These are phyloP conservation scores for Cerceris ruficornis DNA, from an alignment of 2,888 invertebrate species.

Conservation along the genomic window DNA sequence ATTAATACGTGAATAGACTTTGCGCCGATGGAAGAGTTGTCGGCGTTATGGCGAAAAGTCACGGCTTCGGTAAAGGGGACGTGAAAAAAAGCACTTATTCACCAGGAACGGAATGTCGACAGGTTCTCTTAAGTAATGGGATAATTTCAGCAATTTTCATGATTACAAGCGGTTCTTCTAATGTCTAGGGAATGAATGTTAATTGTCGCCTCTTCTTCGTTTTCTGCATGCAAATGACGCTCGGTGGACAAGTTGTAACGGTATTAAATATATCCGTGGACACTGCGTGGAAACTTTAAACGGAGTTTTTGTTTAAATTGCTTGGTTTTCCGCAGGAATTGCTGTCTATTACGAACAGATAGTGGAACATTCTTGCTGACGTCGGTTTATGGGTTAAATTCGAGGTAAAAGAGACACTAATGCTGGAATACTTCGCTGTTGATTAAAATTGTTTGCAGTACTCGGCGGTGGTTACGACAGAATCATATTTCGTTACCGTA, in stretches of 20 bases:
- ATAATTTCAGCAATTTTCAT: neutral
- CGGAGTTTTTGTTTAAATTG: too few relatives aligned
- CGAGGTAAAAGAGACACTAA: too few relatives aligned
- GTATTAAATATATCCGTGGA: too few relatives aligned
- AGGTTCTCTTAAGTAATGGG: neutral
- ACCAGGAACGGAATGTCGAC: neutral
- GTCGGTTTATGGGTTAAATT: too few relatives aligned
- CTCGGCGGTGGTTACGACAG: too few relatives aligned
- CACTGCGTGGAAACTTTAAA: too few relatives aligned
- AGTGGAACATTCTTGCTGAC: too few relatives aligned
- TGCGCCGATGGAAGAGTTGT: conserved; percentile 12
- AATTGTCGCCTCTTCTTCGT: neutral
- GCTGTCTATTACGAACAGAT: too few relatives aligned
- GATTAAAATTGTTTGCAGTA: too few relatives aligned
- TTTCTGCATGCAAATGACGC: neutral
- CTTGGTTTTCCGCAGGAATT: too few relatives aligned
- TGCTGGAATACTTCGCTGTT: too few relatives aligned
- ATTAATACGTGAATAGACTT: conserved; percentile 2
- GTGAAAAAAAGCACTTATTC: neutral
- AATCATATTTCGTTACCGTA: too few relatives aligned
- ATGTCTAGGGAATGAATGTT: neutral
- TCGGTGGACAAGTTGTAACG: neutral
- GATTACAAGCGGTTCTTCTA: neutral
- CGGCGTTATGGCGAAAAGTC: neutral
- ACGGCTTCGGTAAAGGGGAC: neutral